phyloP scores from a whole-genome alignment of 1,140 invertebrate species.

The Cyrtorhinus lividipennis region DNA sequence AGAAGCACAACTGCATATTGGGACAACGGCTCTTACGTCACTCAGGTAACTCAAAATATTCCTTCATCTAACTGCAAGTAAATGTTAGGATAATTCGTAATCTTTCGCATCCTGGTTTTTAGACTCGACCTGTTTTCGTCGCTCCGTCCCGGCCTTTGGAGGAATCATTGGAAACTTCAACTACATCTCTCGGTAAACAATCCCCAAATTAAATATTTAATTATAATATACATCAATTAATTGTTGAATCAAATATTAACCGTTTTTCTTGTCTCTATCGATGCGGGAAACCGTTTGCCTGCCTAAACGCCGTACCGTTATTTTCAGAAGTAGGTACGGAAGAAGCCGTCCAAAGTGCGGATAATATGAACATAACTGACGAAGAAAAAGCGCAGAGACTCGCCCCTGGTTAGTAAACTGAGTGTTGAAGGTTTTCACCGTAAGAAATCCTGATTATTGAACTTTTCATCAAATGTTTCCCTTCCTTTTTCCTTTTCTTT shows the following conservation, averaged over 20 bases:
- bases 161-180: slow-evolving; percentile 41
- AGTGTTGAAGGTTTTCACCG: no score
- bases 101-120: background rate
- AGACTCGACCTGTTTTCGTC: slow-evolving; percentile 32
- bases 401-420: slow-evolving; percentile 29
- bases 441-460: no score
- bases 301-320: no score
- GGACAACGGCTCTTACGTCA: slow-evolving; percentile 8
- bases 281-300: no score
- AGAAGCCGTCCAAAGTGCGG: slow-evolving; percentile 18
- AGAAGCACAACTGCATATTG: slow-evolving; percentile 44
- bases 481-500: no score
- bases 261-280: no score
- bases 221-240: no score
- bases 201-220: no score
- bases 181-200: background rate
- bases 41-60: slow-evolving; percentile 2
- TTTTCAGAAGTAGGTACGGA: background rate
- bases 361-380: slow-evolving; percentile 66
- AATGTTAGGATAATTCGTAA: background rate
- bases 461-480: no score
- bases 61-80: background rate
- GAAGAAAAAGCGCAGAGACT: slow-evolving; percentile 72
- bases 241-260: no score
- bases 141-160: slow-evolving; percentile 54